Base-by-base conservation (phyloP, 2,888 invertebrate species). In the Coecobrya sp. region DNA sequence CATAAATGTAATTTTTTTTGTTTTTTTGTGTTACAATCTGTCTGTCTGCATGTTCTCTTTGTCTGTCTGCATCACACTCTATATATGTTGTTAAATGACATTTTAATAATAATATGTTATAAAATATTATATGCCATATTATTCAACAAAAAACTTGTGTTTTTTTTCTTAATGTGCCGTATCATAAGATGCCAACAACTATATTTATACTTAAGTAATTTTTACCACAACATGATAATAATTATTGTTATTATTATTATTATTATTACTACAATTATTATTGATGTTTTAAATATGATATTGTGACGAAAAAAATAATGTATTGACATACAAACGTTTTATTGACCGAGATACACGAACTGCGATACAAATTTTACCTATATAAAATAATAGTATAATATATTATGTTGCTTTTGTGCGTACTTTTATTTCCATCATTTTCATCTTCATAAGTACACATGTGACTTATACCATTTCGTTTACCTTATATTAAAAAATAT, bases 151-250 rank as follows among this genome's bases (percentile, higher is more conserved):
- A n/a, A 82, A 13, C 27, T 25, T 16, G 11, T 22, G 16, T 5
- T 30, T 52, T 79, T 59, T 82, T 92, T 92, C 88, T 88, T 92
- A 92, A 89, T 65, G 92, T 92, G 89, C 89, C 85, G 73, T 89
- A 92, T 70, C 81, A 82, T 81, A 92, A 84, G 92, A 88, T 92
- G 92, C 88, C 88, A 92, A 91, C 79, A 86, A 84, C 59, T 89
- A 92, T 92, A 89, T 92, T 89, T 92, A 92, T 92, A n/a, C 13
- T 11, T 49, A 92, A 92, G 87, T 89, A 88, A 92, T 92, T 92
- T 92, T 70, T 92, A 92, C 92, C 89, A 89, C 82, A 73, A 36
- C 55, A 62, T 62, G 16, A 62, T 62, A 25, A 62, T 62, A 25
- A 62, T 62, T 62, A 22, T 62, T 62, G 62, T 19, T 45, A 73